These are phyloP conservation scores for Megaceryle alcyon DNA, from an alignment of 2,797 vertebrate genomes.

Conservation along the genomic window DNA sequence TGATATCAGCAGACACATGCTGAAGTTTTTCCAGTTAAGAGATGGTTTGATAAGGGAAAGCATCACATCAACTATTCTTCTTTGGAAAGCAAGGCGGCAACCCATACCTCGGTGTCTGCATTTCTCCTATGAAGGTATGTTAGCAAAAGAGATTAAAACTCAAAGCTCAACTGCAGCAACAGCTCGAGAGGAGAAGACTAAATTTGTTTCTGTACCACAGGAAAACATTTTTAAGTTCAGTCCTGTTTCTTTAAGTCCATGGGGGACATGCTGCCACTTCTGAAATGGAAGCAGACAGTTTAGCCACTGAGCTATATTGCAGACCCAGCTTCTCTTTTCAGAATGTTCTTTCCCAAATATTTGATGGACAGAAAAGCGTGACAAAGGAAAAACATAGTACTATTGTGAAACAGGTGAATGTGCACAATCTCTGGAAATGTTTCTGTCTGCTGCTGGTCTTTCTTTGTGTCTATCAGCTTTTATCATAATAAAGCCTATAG, in stretches of 20 bases:
- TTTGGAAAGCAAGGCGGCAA: not conserved
- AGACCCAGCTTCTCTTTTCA: not conserved
- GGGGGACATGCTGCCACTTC: not conserved
- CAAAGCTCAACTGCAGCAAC: not conserved
- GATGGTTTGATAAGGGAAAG: not conserved
- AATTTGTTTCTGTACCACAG: not conserved
- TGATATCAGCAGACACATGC: not conserved
- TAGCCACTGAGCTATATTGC: not conserved
- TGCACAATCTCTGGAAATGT: not conserved
- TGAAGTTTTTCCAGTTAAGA: not conserved
- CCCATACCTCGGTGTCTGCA: fast-evolving
- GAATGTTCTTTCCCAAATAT: not conserved
- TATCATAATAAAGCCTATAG: not conserved
- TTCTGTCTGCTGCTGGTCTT: not conserved
- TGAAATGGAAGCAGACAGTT: not conserved
- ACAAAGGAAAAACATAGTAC: not conserved
- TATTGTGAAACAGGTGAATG: not conserved
- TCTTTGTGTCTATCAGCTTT: not conserved
- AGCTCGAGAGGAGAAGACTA: not conserved
- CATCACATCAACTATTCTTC: not conserved
- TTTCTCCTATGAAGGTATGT: not conserved
- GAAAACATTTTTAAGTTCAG: not conserved
- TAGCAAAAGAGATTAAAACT: not conserved
- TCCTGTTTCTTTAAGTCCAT: not conserved
- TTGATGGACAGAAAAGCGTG: not conserved